These are phyloP conservation scores for Aspidiotus rigidus DNA, from an alignment of 2,888 invertebrate genomes.

Conservation along the genomic window DNA sequence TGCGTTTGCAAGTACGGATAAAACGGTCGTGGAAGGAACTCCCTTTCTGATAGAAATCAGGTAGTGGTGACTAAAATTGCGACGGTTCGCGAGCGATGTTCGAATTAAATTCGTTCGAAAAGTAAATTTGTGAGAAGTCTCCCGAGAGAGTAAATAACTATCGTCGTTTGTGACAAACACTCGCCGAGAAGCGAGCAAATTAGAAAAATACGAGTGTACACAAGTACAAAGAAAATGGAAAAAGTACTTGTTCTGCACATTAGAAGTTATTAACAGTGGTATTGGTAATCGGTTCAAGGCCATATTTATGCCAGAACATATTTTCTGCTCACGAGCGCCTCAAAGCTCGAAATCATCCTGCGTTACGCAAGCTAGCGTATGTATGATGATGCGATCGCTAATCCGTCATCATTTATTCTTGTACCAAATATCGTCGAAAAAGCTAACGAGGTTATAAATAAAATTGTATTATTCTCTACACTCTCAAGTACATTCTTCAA, in stretches of 20 bases:
- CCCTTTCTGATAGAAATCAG: conserved; percentile 17
- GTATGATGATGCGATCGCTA: too few relatives aligned
- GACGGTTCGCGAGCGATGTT: background rate
- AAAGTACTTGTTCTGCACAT: too few relatives aligned
- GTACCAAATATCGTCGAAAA: too few relatives aligned
- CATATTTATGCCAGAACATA: conserved; percentile 10
- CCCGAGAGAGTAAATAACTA: too few relatives aligned
- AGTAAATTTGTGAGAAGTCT: too few relatives aligned
- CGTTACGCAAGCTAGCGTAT: background rate
- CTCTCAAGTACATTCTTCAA: too few relatives aligned
- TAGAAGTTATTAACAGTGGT: conserved; percentile 1
- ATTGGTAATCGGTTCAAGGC: conserved; percentile 32
- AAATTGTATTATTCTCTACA: too few relatives aligned
- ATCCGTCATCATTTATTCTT: too few relatives aligned
- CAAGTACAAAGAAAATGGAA: too few relatives aligned
- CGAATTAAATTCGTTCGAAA: background rate
- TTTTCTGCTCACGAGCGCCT: conserved; percentile 15
- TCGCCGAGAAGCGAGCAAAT: background rate
- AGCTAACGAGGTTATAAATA: too few relatives aligned
- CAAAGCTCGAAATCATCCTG: conserved; percentile 30
- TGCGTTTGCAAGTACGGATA: background rate
- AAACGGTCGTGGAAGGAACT: conserved; percentile 6
- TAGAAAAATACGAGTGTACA: background rate
- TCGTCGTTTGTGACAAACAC: too few relatives aligned
- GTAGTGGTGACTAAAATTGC: conserved; percentile 28